phyloP scores from a whole-genome alignment of 1,140 invertebrate species.

The Caerostris darwini region DNA sequence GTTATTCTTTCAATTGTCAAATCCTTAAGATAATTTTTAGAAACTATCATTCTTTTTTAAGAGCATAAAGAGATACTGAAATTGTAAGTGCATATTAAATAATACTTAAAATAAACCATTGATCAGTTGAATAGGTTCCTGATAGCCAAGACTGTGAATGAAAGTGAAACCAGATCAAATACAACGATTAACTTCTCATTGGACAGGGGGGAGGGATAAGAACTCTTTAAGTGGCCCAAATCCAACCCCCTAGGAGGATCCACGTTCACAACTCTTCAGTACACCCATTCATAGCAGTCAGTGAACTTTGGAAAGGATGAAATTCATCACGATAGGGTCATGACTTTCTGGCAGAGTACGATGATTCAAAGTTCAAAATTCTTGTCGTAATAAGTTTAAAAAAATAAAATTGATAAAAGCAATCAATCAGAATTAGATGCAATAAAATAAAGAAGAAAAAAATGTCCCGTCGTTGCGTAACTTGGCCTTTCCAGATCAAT shows the following conservation, averaged over 20 bases:
- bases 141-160: not conserved
- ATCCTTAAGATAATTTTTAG: too few species aligned
- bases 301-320: slow-evolving; percentile 51
- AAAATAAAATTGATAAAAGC: slow-evolving; percentile 23
- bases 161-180: not conserved
- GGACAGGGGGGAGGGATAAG: not conserved
- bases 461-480: not conserved
- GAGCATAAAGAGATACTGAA: too few species aligned
- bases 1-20: too few species aligned
- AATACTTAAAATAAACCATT: too few species aligned
- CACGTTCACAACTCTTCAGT: not conserved
- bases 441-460: not conserved
- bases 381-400: not conserved
- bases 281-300: slow-evolving; percentile 60
- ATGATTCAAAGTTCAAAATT: slow-evolving; percentile 37
- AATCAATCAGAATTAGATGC: not conserved
- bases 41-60: too few species aligned
- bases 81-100: too few species aligned
- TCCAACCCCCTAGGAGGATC: not conserved
- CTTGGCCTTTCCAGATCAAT: slow-evolving; percentile 55
- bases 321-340: slow-evolving; percentile 42
- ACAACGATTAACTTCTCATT: not conserved
- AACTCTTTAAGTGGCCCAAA: not conserved
- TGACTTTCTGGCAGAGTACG: not conserved
- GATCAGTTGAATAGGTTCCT: too few species aligned